Evolutionary conservation across 2,888 invertebrate species (phyloP), one percentile per base, ranked within the genome.

Genomic region (Scaptomyza cyrtandrae): DNA sequence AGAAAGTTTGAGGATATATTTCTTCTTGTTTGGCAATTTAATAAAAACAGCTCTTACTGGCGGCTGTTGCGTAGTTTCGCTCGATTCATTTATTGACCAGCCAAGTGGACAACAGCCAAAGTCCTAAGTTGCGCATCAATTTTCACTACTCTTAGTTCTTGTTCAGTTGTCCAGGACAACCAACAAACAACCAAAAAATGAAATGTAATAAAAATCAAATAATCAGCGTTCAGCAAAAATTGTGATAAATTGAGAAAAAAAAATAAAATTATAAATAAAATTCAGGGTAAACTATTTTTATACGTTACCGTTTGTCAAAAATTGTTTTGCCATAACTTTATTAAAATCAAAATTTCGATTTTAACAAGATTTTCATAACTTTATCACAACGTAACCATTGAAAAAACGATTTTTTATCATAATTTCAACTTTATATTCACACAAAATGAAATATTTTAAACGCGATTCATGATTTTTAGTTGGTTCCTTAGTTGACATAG

Each of bases 11-110:
- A 14, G 50, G 10, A 24, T 24, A n/a, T n/a, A 35, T 19, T 29
- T 29, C 29, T n/a, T 45, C 71, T 69, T 80, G 84, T 71, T 86
- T 66, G 75, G 65, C 81, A 84, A 84, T 84, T 78, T 84, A 86
- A 81, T 86, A 84, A 86, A 86, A 84, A 24, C 24, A 4, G 24
- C 78, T 80, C 76, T 65, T 84, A 27, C 27, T 31, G 31, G 1
- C 9, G 27, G 27, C 81, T 66, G 39, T 41, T 41, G 39, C 10
- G n/a, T 24, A 24, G 75, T 52, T 46, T 70, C 70, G 49, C 53
- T 64, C 54, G 64, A 63, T 50, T 54, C 53, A 57, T 48, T 57
- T 39, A 57, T 63, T 71, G 85, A 54, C 78, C 75, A 78, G 65
- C 78, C 80, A 82, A 77, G 88, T 77, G 70, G 68, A 84, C 57